These are phyloP conservation scores for Scytalopus superciliaris DNA, from an alignment of 2,113 vertebrate species.

Conservation along the genomic window DNA sequence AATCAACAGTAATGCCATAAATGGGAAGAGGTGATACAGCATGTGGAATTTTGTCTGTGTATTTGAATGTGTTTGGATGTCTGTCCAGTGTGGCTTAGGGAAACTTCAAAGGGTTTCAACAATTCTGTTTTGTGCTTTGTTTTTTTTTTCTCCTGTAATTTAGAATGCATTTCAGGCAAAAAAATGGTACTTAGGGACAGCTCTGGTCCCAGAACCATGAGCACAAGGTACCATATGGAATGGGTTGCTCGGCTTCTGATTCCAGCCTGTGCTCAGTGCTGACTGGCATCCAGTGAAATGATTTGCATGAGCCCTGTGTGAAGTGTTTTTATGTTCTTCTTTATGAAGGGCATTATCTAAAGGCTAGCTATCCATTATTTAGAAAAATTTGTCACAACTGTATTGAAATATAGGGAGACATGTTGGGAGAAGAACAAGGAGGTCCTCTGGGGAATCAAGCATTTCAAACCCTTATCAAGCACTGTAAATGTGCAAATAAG, in stretches of 20 bases:
- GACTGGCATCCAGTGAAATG: background rate
- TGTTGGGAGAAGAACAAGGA: background rate
- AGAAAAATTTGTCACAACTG: background rate
- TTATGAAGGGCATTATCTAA: background rate
- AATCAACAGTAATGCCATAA: background rate
- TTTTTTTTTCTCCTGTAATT: background rate
- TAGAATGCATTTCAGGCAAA: background rate
- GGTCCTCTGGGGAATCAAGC: background rate
- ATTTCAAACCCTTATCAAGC: background rate
- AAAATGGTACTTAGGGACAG: background rate
- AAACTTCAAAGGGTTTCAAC: background rate
- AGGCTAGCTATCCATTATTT: background rate
- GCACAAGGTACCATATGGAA: background rate
- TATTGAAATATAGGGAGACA: background rate
- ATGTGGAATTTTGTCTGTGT: background rate
- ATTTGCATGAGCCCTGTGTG: background rate
- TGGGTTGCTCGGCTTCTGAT: background rate
- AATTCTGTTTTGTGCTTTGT: background rate
- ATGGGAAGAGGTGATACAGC: background rate
- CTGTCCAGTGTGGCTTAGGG: background rate
- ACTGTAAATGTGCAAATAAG: background rate
- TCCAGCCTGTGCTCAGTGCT: background rate
- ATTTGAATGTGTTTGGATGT: background rate
- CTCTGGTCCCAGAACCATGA: accelerated
- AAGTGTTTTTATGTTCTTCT: background rate